Conservation (phyloP, 2,888 invertebrate species). For the Pegoplata infirma region DNA sequence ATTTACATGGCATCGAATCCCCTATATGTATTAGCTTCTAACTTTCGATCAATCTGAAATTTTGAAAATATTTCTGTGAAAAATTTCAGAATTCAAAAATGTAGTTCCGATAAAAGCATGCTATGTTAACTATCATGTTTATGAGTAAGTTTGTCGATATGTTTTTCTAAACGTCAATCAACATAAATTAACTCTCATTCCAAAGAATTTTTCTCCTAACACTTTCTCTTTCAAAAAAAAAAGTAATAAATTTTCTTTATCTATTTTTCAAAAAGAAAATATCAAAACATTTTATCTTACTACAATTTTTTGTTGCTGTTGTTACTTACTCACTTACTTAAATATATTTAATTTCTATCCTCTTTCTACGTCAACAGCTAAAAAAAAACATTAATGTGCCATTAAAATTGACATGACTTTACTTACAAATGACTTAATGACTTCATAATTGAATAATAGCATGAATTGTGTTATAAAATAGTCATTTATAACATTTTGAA, state of each 20-base stretch:
- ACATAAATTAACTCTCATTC: neutral
- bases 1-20: too few relatives aligned
- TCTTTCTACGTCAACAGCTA: neutral
- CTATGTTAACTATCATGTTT: too few relatives aligned
- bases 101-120: too few relatives aligned
- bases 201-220: neutral
- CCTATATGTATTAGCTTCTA: too few relatives aligned
- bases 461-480: slow-evolving; percentile 59
- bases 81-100: too few relatives aligned
- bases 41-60: too few relatives aligned
- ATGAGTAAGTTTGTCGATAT: too few relatives aligned
- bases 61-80: too few relatives aligned
- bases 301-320: slow-evolving; percentile 19
- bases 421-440: slow-evolving; percentile 68
- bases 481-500: slow-evolving; percentile 58
- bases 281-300: slow-evolving; percentile 44
- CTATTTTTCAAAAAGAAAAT: slow-evolving; percentile 27
- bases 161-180: too few relatives aligned
- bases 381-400: slow-evolving; percentile 50
- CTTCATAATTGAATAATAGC: slow-evolving; percentile 68
- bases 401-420: slow-evolving; percentile 62
- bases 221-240: slow-evolving; percentile 4
- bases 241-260: slow-evolving; percentile 50
- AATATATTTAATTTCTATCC: slow-evolving; percentile 7
- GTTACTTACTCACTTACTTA: neutral